Evolutionary conservation across 2,113 vertebrate genomes (phyloP).

Genomic region (Electrona antarctica): DNA sequence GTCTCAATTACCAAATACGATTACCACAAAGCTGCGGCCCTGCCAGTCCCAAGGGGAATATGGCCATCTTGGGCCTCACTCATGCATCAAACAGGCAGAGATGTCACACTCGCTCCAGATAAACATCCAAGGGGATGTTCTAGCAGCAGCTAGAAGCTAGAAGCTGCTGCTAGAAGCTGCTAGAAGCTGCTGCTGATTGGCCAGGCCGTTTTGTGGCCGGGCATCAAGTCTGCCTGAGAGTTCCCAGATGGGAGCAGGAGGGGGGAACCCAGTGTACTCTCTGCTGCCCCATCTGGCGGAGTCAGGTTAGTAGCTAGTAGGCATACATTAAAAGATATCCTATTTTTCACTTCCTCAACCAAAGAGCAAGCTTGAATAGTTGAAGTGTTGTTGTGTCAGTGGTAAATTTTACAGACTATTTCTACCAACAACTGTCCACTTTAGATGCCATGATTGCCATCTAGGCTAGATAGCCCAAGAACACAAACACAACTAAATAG

Average conservation of each 20-base stretch:
- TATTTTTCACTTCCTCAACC: constrained; percentile 10
- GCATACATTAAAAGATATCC: constrained; percentile 5
- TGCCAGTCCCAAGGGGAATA: constrained; percentile 25
- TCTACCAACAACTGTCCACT: constrained; percentile 6
- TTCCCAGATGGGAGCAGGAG: no score
- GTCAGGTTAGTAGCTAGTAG: no score
- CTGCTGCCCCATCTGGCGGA: no score
- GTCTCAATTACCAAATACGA: constrained; percentile 24
- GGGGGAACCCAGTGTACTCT: no score
- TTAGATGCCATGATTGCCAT: constrained; percentile 4
- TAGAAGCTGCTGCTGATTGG: no score
- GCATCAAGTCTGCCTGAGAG: no score
- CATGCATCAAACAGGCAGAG: constrained; percentile 40
- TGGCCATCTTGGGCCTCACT: constrained; percentile 31
- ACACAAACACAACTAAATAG: constrained; percentile 4
- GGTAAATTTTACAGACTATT: background rate
- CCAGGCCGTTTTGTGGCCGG: no score
- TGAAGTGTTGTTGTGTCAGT: constrained; percentile 1
- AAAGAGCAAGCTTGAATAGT: background rate
- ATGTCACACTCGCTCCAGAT: constrained; percentile 36
- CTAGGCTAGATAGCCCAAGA: background rate
- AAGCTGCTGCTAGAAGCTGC: no score
- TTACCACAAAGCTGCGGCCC: constrained; percentile 16
- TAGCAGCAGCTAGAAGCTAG: no score
- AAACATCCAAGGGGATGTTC: constrained; percentile 35